Base-by-base conservation (phyloP, 2,888 invertebrate genomes). In the Aethes cnicana region DNA sequence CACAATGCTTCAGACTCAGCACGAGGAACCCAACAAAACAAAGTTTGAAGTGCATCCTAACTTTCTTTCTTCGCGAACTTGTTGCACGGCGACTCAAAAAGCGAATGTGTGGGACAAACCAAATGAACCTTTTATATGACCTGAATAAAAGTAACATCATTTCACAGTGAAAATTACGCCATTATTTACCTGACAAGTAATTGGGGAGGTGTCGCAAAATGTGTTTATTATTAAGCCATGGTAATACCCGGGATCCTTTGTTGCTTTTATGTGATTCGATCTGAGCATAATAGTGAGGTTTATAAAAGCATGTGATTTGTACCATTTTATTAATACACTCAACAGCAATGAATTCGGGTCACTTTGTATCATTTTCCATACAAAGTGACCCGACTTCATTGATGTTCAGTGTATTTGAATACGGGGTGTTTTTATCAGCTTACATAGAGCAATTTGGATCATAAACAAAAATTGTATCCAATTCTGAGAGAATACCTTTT, bases 81-180 rank as follows among this genome's bases (percentile, higher is more conserved):
- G 39, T 12, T 9, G 11, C 44, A 39, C 30, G 12, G 26, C 17
- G 49, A 18, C 26, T 20, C 49, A 57, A 56, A 58, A 68, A 58
- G 62, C 56, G 42, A 81, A 79, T 79, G 81, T 74, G 76, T 71
- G 65, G 78, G 76, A 58, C 63, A 37, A 52, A 48, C 55, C 55
- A 63, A 63, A 67, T 63, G 62, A 63, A 33, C 44, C 54, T 55
- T 54, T 66, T 61, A n/a, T 68, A 63, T 66, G n/a, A 59, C 55
- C 43, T 17, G 46, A 48, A 46, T 54, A 55, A 57, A 55, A 28
- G 35, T 11, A n/a, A 30, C 17, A 14, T 23, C 7, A 26, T 14
- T 11, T 44, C 30, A 52, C 21, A 39, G 37, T 20, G 30, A 4
- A 16, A 16, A n/a, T 16, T n/a, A 2, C 9, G 11, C 28, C 23